phyloP scores from a whole-genome alignment of 2,888 invertebrate genomes.

The Thymelicus acteon region DNA sequence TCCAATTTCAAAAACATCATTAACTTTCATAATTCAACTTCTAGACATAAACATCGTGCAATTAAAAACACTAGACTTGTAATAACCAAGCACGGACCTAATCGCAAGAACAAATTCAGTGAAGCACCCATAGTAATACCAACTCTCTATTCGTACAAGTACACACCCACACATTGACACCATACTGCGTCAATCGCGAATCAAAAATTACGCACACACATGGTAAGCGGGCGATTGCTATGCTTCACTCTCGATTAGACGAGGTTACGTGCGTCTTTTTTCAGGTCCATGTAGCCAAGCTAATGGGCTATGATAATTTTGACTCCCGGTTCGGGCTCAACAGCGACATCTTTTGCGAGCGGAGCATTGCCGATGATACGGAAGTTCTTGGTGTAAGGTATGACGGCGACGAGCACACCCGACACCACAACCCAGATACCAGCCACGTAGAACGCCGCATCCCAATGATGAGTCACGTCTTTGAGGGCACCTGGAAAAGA shows the following conservation, averaged over 20 bases:
- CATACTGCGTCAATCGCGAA: no score
- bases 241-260: no score
- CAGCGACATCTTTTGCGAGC: conserved; percentile 73
- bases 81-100: conserved; percentile 38
- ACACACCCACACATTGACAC: no score
- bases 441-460: conserved; percentile 91
- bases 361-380: conserved; percentile 83
- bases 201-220: no score
- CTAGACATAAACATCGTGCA: background rate
- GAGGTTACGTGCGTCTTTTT: no score
- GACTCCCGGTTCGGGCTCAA: conserved; percentile 73
- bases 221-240: no score
- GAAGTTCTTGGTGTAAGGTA: conserved; percentile 87
- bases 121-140: no score
- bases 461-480: conserved; percentile 89
- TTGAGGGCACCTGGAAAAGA: conserved; percentile 66
- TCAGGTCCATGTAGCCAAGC: no score
- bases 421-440: conserved; percentile 93
- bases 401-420: conserved; percentile 87
- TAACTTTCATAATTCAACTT: no score
- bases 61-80: conserved; percentile 1
- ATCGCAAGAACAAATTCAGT: no score
- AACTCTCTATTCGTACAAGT: no score
- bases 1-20: no score
- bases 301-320: conserved; percentile 78